phyloP scores from a whole-genome alignment of 1,140 invertebrate genomes.

The Diorhabda sublineata region DNA sequence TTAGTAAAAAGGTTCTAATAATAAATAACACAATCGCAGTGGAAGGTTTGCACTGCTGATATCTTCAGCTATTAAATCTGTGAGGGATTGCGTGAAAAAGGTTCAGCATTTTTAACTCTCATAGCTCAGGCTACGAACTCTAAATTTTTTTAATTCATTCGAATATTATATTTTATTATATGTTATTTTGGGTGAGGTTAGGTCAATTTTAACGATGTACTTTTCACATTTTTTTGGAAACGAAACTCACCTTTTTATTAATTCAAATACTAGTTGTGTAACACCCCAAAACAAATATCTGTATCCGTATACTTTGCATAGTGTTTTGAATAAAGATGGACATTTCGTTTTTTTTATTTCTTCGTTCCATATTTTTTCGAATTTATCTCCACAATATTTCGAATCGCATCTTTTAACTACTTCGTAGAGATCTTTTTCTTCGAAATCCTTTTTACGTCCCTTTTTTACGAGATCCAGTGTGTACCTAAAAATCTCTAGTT shows the following conservation, averaged over 20 bases:
- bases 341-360: slow-evolving; percentile 27
- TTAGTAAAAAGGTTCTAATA: too few species aligned
- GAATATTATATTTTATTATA: too few species aligned
- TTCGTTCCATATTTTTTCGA: slow-evolving; percentile 37
- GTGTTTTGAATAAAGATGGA: neutral
- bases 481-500: slow-evolving; percentile 28
- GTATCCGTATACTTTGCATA: slow-evolving; percentile 12
- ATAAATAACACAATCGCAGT: too few species aligned
- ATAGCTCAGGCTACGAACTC: too few species aligned
- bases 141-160: too few species aligned
- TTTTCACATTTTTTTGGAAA: neutral
- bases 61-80: too few species aligned
- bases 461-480: slow-evolving; percentile 33
- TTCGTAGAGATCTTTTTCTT: slow-evolving; percentile 48
- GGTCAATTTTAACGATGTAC: too few species aligned
- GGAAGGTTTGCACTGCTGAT: too few species aligned
- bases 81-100: too few species aligned
- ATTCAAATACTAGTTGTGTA: slow-evolving; percentile 51
- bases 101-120: too few species aligned
- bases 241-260: slow-evolving; percentile 50
- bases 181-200: too few species aligned
- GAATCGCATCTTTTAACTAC: slow-evolving; percentile 31
- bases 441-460: slow-evolving; percentile 29
- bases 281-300: slow-evolving; percentile 24
- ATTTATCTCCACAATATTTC: slow-evolving; percentile 29